Evolutionary conservation across 2,797 vertebrate species (phyloP).

Genomic region (Myotis findleyi): DNA sequence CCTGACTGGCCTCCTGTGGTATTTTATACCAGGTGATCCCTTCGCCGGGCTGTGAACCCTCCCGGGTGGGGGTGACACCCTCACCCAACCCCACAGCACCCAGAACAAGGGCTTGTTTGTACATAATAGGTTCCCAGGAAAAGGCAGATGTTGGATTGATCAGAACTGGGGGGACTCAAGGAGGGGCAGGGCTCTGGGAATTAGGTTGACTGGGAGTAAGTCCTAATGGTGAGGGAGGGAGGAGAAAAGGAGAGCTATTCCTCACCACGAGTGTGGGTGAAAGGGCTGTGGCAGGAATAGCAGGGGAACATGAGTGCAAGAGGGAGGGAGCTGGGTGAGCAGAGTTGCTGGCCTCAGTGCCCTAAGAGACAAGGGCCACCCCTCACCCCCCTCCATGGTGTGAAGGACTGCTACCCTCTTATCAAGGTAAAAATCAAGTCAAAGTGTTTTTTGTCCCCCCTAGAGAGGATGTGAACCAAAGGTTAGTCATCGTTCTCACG

Average conservation of each 20-base stretch:
- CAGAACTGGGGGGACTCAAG: not conserved
- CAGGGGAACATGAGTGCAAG: rapidly evolving
- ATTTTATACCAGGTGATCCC: not conserved
- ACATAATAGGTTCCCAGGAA: not conserved
- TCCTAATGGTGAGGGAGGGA: too few species aligned
- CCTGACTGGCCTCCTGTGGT: not conserved
- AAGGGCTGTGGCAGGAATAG: not conserved
- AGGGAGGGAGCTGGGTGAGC: not conserved
- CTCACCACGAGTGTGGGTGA: not conserved
- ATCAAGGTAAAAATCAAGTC: not conserved
- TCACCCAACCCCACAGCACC: not conserved
- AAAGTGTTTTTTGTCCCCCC: not conserved
- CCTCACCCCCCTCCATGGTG: too few species aligned
- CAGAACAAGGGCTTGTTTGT: not conserved
- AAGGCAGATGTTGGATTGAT: not conserved
- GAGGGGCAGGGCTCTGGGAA: not conserved
- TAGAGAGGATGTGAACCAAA: not conserved
- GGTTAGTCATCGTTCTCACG: not conserved
- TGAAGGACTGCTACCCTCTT: not conserved
- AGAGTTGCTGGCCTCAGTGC: too few species aligned
- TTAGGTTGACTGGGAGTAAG: not conserved
- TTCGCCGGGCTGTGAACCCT: not conserved
- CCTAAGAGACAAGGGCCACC: too few species aligned
- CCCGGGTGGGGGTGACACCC: too few species aligned
- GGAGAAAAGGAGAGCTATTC: not conserved